phyloP scores from a whole-genome alignment of 2,888 invertebrate species.

The Xylophagus ater region DNA sequence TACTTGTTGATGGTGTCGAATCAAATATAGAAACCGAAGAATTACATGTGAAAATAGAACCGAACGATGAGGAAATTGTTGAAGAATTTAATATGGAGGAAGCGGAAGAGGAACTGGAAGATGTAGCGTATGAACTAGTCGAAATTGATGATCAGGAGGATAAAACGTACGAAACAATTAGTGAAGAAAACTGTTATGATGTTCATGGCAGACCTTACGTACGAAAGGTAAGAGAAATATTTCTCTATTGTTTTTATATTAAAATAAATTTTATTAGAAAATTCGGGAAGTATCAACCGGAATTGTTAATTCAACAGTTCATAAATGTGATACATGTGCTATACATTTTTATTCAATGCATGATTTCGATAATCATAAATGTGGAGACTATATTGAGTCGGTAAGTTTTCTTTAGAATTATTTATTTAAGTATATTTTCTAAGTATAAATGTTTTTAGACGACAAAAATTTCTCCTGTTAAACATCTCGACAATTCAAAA shows the following conservation, averaged over 20 bases:
- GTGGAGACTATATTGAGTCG: neutral
- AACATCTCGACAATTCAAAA: too few species aligned
- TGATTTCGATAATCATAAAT: slow-evolving; percentile 3
- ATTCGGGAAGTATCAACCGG: slow-evolving; percentile 34
- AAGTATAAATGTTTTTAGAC: neutral
- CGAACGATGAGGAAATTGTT: neutral
- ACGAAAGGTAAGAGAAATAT: slow-evolving; percentile 35
- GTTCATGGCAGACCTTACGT: slow-evolving; percentile 42
- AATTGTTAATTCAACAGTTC: slow-evolving; percentile 43
- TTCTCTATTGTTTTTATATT: slow-evolving; percentile 1
- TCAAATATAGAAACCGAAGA: neutral
- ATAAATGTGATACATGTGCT: slow-evolving; percentile 32
- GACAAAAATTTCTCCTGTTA: slow-evolving; percentile 26
- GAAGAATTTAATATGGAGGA: neutral
- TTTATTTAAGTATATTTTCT: neutral
- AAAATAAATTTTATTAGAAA: neutral
- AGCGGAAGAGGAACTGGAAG: slow-evolving; percentile 1
- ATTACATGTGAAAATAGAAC: neutral
- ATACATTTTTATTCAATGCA: slow-evolving; percentile 29
- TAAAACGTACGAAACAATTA: slow-evolving; percentile 36
- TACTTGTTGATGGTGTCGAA: slow-evolving; percentile 2
- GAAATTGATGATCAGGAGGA: slow-evolving; percentile 14
- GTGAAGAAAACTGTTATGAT: slow-evolving; percentile 42
- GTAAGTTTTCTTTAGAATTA: slow-evolving; percentile 6
- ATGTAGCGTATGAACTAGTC: neutral